These are phyloP conservation scores for Habrosyne pyritoides DNA, from an alignment of 2,888 invertebrate genomes.

Conservation along the genomic window DNA sequence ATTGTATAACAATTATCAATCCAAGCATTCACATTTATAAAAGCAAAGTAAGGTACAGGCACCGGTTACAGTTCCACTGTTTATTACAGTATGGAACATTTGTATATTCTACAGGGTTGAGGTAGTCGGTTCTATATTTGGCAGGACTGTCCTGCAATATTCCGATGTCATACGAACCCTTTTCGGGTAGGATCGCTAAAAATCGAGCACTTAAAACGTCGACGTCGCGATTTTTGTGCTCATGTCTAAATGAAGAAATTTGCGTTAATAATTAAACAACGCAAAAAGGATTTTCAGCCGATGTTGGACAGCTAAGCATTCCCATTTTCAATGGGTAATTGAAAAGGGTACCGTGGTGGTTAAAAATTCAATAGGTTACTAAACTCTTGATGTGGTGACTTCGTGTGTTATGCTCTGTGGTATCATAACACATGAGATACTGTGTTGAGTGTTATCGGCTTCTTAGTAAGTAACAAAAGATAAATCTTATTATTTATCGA, in stretches of 20 bases:
- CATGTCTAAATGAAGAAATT: conserved; percentile 79
- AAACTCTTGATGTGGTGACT: conserved; percentile 57
- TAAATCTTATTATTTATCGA: no score
- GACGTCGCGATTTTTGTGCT: conserved; percentile 56
- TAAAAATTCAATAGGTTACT: conserved; percentile 77
- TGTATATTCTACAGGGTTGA: no score
- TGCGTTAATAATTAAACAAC: conserved; percentile 76
- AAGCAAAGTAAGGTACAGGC: no score
- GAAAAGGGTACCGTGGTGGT: conserved; percentile 76
- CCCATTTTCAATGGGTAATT: conserved; percentile 79
- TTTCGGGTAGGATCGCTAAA: conserved; percentile 14
- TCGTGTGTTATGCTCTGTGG: neutral
- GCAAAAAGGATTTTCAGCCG: conserved; percentile 81
- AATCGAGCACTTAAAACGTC: conserved; percentile 37
- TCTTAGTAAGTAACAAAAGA: no score
- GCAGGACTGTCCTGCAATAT: neutral
- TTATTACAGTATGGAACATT: no score
- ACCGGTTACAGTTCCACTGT: no score
- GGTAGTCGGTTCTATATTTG: neutral
- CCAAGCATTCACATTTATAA: no score
- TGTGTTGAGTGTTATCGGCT: no score
- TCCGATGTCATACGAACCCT: neutral
- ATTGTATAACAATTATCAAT: no score
- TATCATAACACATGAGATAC: neutral
- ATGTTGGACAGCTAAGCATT: conserved; percentile 75